A percentile compares a stretch with the other conserved stretches of the same genome.
Evolutionary conservation across 2,113 vertebrate species (phyloP).

Genomic region (Periophthalmus modestus): DNA sequence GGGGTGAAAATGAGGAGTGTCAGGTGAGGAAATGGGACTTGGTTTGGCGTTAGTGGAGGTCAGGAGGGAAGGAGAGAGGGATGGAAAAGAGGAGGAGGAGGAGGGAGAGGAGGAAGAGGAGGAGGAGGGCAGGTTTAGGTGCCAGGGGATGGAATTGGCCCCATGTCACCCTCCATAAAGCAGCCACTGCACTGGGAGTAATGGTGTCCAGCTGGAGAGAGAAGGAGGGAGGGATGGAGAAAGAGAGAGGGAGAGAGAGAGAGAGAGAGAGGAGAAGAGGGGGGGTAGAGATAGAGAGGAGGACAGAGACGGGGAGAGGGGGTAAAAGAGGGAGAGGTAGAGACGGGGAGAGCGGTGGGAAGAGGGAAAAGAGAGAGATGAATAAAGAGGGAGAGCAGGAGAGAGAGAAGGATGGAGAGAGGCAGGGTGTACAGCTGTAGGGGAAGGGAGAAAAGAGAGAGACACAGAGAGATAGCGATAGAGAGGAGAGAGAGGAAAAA

Average conservation of each 20-base stretch:
- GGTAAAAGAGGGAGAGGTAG: too few species aligned
- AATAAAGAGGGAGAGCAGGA: too few species aligned
- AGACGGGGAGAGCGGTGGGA: too few species aligned
- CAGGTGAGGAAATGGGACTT: slow-evolving; percentile 53
- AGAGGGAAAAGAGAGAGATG: too few species aligned
- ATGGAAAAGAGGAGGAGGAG: too few species aligned
- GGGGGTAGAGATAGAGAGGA: too few species aligned
- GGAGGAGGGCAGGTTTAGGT: slow-evolving; percentile 44
- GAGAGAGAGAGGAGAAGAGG: not conserved
- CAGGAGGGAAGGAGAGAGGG: slow-evolving; percentile 11
- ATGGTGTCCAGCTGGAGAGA: slow-evolving; percentile 31
- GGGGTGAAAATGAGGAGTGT: slow-evolving; percentile 48
- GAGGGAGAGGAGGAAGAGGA: not conserved
- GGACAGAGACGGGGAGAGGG: too few species aligned
- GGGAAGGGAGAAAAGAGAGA: too few species aligned
- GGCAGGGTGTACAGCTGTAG: too few species aligned
- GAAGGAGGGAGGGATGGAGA: not conserved
- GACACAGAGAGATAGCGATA: too few species aligned
- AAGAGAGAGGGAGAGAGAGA: not conserved
- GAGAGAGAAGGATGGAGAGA: too few species aligned
- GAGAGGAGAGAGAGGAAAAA: too few species aligned
- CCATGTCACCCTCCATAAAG: slow-evolving; percentile 68
- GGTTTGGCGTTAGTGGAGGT: slow-evolving; percentile 32
- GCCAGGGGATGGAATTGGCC: slow-evolving; percentile 68
- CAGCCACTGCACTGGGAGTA: slow-evolving; percentile 70